Evolutionary conservation across 2,113 vertebrate genomes (phyloP), one percentile per base, ranked within the genome.

Genomic region (Pristiophorus japonicus): DNA sequence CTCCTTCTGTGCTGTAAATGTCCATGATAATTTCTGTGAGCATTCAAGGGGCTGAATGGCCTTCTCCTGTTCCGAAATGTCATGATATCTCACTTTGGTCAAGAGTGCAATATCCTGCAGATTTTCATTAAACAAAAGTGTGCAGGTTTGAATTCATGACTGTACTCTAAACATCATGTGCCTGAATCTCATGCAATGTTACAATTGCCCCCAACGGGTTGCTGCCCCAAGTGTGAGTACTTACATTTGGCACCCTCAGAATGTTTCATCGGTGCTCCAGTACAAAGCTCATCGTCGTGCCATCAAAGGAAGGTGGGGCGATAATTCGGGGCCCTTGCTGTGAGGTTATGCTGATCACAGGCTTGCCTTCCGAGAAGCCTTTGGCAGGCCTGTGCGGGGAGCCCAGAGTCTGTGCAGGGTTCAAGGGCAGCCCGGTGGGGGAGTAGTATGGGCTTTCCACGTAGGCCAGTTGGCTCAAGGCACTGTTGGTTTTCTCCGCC

Each of bases 281-380:
- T 97, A 99, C 98, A 7, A 99, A 99, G 96, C 99, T 99, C 99
- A 99, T 99, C 96, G 99, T 99, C 88, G 98, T 99, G 96, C 99
- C 99, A 0, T 99, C 99, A 3, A 99, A 99, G 4, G 98, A 99
- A 3, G 99, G 98, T 0, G 99, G 98, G 0, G 99, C 99, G 0
- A 99, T 97, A 96, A 99, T 98, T 42, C 98, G 96, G 0, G 99
- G 98, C 11, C 98, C 98, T 38, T 98, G 98, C 55, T 99, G 98
- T 0, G 99, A 98, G 0, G 97, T 98, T 97, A 99, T 98, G 97
- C 98, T 99, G 97, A 99, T 98, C 91, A 99, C 97, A 0, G 98
- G 99, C 96, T 98, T 98, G 5, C 96, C 85, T 0, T 96, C 96
- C 65, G 97, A 90, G 16, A 96, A 96, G 0, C 96, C 96, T 97